A percentile compares a stretch with the other conserved stretches of the same genome.
These are phyloP conservation scores for Lithobius niger DNA, from an alignment of 1,140 invertebrate species.

Conservation along the genomic window DNA sequence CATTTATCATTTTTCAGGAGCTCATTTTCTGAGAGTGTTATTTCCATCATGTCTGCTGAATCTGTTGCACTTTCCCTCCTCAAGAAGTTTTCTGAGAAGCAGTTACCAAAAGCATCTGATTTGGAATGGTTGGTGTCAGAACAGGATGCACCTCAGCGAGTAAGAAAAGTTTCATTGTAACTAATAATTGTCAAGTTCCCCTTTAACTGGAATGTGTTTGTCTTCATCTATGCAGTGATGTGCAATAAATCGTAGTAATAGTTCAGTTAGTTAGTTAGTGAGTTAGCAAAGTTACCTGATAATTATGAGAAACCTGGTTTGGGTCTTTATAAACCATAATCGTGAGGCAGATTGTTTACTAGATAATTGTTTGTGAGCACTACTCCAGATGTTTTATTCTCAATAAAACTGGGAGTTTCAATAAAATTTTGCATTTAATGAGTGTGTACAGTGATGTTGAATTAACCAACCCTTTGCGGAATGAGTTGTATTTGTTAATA, in stretches of 20 bases:
- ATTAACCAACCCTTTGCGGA: too few species aligned
- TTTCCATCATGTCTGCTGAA: constrained; percentile 51
- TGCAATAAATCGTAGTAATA: too few species aligned
- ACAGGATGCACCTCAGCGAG: constrained; percentile 57
- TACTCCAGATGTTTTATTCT: too few species aligned
- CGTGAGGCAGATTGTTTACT: too few species aligned
- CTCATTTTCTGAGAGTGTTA: constrained; percentile 16
- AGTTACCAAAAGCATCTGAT: constrained; percentile 60
- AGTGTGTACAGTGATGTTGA: too few species aligned
- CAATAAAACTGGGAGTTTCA: too few species aligned
- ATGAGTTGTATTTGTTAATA: too few species aligned
- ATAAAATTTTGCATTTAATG: too few species aligned
- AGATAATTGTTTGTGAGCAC: too few species aligned
- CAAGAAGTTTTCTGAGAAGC: constrained; percentile 58
- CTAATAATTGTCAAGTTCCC: constrained; percentile 5
- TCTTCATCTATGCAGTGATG: not conserved
- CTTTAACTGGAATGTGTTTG: not conserved
- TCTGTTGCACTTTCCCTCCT: constrained; percentile 61
- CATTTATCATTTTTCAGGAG: constrained; percentile 1
- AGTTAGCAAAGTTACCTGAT: too few species aligned
- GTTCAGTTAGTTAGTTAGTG: not conserved
- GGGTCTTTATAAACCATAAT: too few species aligned
- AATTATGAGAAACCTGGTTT: too few species aligned
- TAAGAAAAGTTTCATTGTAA: constrained; percentile 28
- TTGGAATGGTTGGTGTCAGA: constrained; percentile 72